Evolutionary conservation across 1,140 invertebrate genomes (phyloP).

Genomic region (Caerostris extrusa): DNA sequence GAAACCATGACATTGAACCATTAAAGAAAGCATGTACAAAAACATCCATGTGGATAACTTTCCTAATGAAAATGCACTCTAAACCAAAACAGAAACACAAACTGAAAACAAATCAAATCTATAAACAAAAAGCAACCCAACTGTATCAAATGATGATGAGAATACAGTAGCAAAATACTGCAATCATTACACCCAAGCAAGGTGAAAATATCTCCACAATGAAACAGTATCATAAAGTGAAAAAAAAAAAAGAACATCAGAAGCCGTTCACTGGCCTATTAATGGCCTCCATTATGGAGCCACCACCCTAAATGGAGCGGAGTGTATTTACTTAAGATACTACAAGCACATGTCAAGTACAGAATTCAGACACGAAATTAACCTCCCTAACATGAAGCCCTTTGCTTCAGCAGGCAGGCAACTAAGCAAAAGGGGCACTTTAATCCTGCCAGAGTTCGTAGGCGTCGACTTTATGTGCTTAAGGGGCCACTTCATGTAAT

Average conservation of each 20-base stretch:
- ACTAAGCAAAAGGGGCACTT: constrained; percentile 31
- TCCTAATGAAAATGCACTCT: no score
- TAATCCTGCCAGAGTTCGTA: not conserved
- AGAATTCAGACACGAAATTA: constrained; percentile 60
- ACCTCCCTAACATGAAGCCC: not conserved
- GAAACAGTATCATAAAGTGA: not conserved
- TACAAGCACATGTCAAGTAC: not conserved
- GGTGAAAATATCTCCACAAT: not conserved
- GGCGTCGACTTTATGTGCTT: constrained; percentile 53
- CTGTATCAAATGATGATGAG: no score
- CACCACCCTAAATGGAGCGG: constrained; percentile 32
- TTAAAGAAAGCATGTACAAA: no score
- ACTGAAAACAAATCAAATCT: no score
- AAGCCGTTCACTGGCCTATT: constrained; percentile 5
- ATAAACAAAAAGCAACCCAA: no score
- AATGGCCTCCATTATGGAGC: not conserved
- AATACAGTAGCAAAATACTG: not conserved
- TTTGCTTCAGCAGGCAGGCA: no score
- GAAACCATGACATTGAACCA: no score
- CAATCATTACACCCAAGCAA: not conserved
- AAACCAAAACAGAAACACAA: no score
- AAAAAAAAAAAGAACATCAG: not conserved
- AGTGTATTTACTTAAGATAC: not conserved
- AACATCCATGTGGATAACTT: no score
- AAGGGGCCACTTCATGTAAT: constrained; percentile 64